Evolutionary conservation across 2,888 invertebrate genomes (phyloP).

Genomic region (Pristionchus mayeri): DNA sequence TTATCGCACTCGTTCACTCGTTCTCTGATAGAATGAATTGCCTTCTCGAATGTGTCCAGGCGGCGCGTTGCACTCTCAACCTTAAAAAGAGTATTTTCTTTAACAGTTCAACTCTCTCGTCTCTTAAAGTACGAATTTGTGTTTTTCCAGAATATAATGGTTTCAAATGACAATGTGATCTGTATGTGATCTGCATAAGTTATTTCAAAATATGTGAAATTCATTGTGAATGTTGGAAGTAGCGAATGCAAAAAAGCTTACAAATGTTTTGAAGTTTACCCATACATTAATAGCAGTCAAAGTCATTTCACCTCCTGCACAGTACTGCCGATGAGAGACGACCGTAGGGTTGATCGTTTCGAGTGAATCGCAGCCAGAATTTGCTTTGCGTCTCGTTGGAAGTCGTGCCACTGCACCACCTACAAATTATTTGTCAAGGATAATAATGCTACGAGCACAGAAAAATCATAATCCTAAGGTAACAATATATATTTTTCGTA

Average conservation of each 20-base stretch:
- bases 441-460: not conserved
- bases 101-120: too few species aligned
- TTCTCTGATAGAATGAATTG: slow-evolving; percentile 81
- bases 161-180: too few species aligned
- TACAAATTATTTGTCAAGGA: slow-evolving; percentile 79
- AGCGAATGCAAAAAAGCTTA: too few species aligned
- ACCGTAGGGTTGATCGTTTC: slow-evolving; percentile 82
- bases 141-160: too few species aligned
- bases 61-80: slow-evolving; percentile 91
- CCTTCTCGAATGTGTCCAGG: slow-evolving; percentile 93
- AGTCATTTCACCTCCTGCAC: slow-evolving; percentile 63
- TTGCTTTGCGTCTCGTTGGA: slow-evolving; percentile 92
- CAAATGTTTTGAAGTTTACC: too few species aligned
- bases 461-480: not conserved
- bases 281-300: too few species aligned
- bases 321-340: slow-evolving; percentile 61
- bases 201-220: too few species aligned
- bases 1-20: slow-evolving; percentile 64
- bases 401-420: slow-evolving; percentile 92
- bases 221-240: too few species aligned
- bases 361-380: slow-evolving; percentile 89
- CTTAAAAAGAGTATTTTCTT: not conserved
- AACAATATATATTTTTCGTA: too few species aligned
- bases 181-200: too few species aligned
- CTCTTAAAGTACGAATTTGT: too few species aligned